Evolutionary conservation across 2,797 vertebrate species (phyloP), one percentile per base, ranked within the genome.

Genomic region (Discoglossus pictus): DNA sequence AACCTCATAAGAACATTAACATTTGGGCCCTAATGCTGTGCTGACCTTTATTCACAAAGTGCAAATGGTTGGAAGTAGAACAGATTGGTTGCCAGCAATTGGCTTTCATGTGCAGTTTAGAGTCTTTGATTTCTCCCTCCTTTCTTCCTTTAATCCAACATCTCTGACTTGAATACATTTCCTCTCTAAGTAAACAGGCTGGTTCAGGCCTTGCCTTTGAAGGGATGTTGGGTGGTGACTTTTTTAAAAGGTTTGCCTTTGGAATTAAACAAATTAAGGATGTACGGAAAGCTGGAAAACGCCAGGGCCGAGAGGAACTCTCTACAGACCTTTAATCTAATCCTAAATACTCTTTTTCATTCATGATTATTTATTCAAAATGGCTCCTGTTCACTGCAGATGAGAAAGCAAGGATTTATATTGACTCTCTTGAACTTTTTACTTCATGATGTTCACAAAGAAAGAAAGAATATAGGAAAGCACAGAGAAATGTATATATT

Each of bases 131-230:
- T 92, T 83, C 80, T 84, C 74, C 74, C 78, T 74, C 83, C 76
- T 90, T 91, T 92, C 89, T 89, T 89, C 84, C 83, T 82, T 85
- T 92, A 89, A 91, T 89, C 91, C 92, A 91, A 91, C 88, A 90
- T 91, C 64, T 18, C 80, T 82, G 87, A 77, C 89, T 90, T 85
- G 83, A 86, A 87, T 82, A 85, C 87, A 86, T 92, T 92, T 88
- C 84, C 85, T 78, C 82, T 87, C 87, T 90, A 86, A 87, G 90
- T 90, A 92, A 93, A 92, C 88, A 93, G 78, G 71, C 80, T 51
- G 46, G 72, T 44, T 79, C 53, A 80, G 85, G 82, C 78, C 80
- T 84, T 40, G 78, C 83, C 85, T 87, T 80, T 89, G 85, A 88
- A 83, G 83, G 77, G 61, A 74, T 76, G 72, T 81, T 73, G 76